Evolutionary conservation across 2,113 vertebrate genomes (phyloP).

Genomic region (Ctenomys sociabilis): DNA sequence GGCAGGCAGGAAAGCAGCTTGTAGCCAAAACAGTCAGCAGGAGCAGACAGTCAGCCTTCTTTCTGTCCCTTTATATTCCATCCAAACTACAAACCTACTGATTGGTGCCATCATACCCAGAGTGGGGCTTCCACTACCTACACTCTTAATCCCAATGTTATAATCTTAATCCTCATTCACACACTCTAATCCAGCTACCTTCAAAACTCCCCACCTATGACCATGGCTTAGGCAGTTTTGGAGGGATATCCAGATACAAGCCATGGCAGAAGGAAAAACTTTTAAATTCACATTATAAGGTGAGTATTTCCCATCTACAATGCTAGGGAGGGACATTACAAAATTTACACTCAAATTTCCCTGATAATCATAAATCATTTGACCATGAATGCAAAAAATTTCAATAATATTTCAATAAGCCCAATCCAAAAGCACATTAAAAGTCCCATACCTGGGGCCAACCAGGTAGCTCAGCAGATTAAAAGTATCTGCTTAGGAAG

Average conservation of each 20-base stretch:
- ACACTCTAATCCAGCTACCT: too few relatives aligned
- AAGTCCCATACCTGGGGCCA: background rate
- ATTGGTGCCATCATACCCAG: too few relatives aligned
- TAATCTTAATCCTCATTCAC: too few relatives aligned
- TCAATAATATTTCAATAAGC: background rate
- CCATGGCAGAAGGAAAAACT: background rate
- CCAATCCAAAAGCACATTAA: background rate
- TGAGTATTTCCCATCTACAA: background rate
- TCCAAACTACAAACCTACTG: too few relatives aligned
- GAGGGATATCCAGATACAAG: background rate
- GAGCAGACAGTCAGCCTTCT: background rate
- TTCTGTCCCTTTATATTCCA: background rate
- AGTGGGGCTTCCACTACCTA: too few relatives aligned
- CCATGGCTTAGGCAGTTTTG: background rate
- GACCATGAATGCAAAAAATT: background rate
- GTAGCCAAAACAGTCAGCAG: background rate
- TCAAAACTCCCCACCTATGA: too few relatives aligned
- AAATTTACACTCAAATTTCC: background rate
- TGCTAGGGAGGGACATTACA: background rate
- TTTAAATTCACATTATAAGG: background rate
- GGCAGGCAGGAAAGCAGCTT: background rate
- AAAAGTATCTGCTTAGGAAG: too few relatives aligned
- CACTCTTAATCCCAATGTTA: too few relatives aligned
- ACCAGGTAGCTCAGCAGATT: too few relatives aligned
- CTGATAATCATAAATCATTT: background rate